Evolutionary conservation across 2,888 invertebrate species (phyloP).

Genomic region (Andricus curvator): DNA sequence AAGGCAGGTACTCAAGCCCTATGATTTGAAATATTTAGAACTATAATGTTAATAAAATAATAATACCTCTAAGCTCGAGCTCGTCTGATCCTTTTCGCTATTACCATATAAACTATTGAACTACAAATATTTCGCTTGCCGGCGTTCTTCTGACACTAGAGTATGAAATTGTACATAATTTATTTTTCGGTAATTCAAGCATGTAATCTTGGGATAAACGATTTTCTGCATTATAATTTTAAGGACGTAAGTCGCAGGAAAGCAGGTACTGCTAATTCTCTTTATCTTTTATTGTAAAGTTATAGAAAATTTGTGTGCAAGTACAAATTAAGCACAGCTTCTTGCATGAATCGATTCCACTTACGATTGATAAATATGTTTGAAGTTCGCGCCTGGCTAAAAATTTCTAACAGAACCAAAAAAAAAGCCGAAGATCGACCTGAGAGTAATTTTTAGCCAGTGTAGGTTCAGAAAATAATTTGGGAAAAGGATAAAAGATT

Average conservation of each 20-base stretch:
- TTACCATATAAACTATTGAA: background rate
- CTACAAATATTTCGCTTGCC: conserved; percentile 37
- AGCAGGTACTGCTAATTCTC: conserved; percentile 13
- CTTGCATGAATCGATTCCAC: conserved; percentile 13
- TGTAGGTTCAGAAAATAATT: background rate
- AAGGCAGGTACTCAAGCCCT: conserved; percentile 17
- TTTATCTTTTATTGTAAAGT: conserved; percentile 16
- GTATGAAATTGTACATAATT: conserved; percentile 40
- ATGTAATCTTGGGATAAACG: conserved; percentile 6
- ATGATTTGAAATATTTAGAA: conserved; percentile 39
- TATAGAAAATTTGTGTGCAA: conserved; percentile 3
- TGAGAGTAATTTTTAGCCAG: conserved; percentile 12
- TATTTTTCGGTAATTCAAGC: conserved; percentile 41
- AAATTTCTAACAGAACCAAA: conserved; percentile 7
- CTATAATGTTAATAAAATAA: conserved; percentile 25
- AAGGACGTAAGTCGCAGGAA: conserved; percentile 8
- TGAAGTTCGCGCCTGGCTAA: conserved; percentile 1
- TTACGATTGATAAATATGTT: conserved; percentile 15
- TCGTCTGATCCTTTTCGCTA: conserved; percentile 29
- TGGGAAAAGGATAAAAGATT: background rate
- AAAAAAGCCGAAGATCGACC: background rate
- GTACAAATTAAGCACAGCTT: conserved; percentile 15
- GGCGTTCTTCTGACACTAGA: conserved; percentile 37
- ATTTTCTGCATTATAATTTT: conserved; percentile 28
- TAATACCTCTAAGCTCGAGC: conserved; percentile 32